Evolutionary conservation across 2,113 vertebrate genomes (phyloP).

Genomic region (Fulica atra): DNA sequence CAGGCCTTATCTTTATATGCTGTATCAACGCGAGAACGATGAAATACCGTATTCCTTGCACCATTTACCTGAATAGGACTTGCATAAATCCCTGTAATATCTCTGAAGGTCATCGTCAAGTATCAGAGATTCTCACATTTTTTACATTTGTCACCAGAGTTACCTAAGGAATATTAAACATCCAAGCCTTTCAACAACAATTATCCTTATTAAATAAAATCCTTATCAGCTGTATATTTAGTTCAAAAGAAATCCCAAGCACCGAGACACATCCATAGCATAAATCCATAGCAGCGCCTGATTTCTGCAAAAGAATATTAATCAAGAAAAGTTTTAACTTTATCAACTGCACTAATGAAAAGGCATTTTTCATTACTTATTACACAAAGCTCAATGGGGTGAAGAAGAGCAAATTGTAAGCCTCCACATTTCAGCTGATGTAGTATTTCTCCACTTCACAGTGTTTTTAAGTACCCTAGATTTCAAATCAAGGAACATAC

Average conservation of each 20-base stretch:
- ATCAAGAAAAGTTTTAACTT: constrained; percentile 71
- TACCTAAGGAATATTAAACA: constrained; percentile 72
- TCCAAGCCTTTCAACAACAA: constrained; percentile 56
- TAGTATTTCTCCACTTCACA: constrained; percentile 45
- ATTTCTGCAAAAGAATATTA: constrained; percentile 65
- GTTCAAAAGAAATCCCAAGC: constrained; percentile 67
- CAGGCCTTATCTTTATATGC: background rate
- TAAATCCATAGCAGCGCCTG: constrained; percentile 46
- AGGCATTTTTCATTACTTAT: constrained; percentile 52
- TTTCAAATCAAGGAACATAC: constrained; percentile 40
- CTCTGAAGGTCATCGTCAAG: constrained; percentile 67
- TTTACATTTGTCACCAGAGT: constrained; percentile 58
- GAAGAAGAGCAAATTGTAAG: constrained; percentile 50
- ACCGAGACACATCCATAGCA: background rate
- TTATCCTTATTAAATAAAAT: constrained; percentile 73
- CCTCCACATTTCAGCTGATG: constrained; percentile 46
- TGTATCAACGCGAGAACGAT: background rate
- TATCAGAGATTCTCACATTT: constrained; percentile 61
- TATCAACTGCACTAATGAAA: constrained; percentile 63
- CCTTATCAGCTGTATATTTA: constrained; percentile 55
- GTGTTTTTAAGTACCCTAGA: constrained; percentile 39
- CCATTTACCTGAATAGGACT: constrained; percentile 36
- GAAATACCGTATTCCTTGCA: background rate
- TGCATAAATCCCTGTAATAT: constrained; percentile 58
- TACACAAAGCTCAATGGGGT: constrained; percentile 35